These are phyloP conservation scores for Cinclus cinclus DNA, from an alignment of 2,113 vertebrate species.

Conservation along the genomic window DNA sequence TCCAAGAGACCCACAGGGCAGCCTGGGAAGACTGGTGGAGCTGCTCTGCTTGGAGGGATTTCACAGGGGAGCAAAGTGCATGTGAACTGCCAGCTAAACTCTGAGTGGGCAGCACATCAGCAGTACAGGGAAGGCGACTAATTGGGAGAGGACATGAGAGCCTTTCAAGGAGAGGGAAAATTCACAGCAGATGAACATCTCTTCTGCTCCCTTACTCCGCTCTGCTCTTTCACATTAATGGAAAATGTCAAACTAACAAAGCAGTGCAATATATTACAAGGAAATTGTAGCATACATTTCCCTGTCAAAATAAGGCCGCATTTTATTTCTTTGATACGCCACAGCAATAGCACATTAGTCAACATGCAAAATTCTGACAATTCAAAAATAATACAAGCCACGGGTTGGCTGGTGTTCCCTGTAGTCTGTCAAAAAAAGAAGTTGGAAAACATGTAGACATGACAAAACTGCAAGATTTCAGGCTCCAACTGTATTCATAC, in stretches of 20 bases:
- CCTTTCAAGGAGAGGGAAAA: not conserved
- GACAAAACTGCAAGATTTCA: not conserved
- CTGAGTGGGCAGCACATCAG: not conserved
- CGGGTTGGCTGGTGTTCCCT: not conserved
- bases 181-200: not conserved
- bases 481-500: not conserved
- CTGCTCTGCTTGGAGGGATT: not conserved
- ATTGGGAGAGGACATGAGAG: not conserved
- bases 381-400: not conserved
- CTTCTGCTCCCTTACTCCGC: not conserved
- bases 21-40: not conserved
- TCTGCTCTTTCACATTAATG: not conserved
- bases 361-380: not conserved
- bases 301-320: not conserved
- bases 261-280: not conserved
- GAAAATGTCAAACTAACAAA: not conserved
- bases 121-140: not conserved
- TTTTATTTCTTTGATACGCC: not conserved
- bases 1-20: not conserved
- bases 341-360: not conserved
- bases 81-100: not conserved
- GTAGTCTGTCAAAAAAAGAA: not conserved
- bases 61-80: fast-evolving
- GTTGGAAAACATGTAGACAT: not conserved
- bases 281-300: not conserved